These are phyloP conservation scores for Prinia subflava DNA, from an alignment of 2,113 vertebrate genomes.

Conservation along the genomic window DNA sequence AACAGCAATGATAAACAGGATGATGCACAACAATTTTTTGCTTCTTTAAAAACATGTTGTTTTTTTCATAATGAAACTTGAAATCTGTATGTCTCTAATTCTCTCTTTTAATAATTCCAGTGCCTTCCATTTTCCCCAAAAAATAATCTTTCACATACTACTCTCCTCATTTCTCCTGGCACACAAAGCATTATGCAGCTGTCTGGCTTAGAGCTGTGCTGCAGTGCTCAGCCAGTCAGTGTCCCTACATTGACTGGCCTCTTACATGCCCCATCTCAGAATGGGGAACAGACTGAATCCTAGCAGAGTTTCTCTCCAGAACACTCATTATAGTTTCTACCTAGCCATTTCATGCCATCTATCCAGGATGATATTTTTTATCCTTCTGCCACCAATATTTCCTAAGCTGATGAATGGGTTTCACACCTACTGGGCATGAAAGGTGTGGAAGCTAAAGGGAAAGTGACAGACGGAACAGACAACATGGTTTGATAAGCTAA, in stretches of 20 bases:
- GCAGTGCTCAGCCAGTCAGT: neutral
- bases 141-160: neutral
- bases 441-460: constrained; percentile 3
- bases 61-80: neutral
- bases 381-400: neutral
- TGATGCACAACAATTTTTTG: neutral
- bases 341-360: neutral
- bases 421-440: constrained; percentile 28
- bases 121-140: neutral
- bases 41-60: neutral
- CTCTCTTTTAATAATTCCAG: neutral
- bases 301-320: neutral
- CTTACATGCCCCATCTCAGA: neutral
- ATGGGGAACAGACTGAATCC: neutral
- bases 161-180: neutral
- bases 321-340: neutral
- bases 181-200: neutral
- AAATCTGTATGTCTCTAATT: neutral
- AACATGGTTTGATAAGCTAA: neutral
- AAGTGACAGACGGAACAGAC: neutral
- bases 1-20: neutral
- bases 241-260: neutral
- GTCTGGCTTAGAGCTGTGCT: neutral
- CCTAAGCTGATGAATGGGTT: neutral
- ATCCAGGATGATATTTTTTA: neutral